Evolutionary conservation across 1,140 invertebrate genomes (phyloP), one percentile per base, ranked within the genome.

Genomic region (Chrysomallon squamiferum): DNA sequence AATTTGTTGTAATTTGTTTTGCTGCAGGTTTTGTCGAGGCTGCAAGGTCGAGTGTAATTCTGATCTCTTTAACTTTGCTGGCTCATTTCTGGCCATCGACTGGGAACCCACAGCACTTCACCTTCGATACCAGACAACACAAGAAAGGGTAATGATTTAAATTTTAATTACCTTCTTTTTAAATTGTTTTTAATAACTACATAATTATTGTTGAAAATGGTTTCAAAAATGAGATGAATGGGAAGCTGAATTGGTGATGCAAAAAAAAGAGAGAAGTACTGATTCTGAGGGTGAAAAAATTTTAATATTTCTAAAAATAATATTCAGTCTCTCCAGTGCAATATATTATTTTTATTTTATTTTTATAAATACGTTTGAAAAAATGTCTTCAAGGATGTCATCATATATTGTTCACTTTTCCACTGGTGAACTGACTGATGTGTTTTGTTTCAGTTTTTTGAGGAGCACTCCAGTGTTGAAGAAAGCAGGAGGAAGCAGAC

Each of bases 71-170:
- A 86, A 86, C 60, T 86, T 83, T 71, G 69, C 72, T n/a, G 74
- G 78, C 33, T 84, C 84, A 59, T 87, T 89, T 81, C 87, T 93
- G 64, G 92, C 92, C 43, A 91, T 93, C 33, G 93, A 95, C 84
- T 95, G 94, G 94, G 93, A 95, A 81, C 93, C 93, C 60, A 95
- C 93, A 18, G 93, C 94, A 58, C 84, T 95, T 69, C 93, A 95
- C 87, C 88, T 96, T 61, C 88, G 93, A 43, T 96, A 95, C 85
- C 93, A 95, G 85, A 90, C 90, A 68, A 90, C 90, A 45, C 87
- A 92, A 74, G 93, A 95, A 85, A 90, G 89, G 84, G 92, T 93
- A 80, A 64, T 66, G 64, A 35, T 27, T 54, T 6, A 27, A 25
- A 27, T 43, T 43, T 30, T 33, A 29, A 11, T 6, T 18, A 35